phyloP scores from a whole-genome alignment of 2,113 vertebrate genomes.

The Sciurus niger region DNA sequence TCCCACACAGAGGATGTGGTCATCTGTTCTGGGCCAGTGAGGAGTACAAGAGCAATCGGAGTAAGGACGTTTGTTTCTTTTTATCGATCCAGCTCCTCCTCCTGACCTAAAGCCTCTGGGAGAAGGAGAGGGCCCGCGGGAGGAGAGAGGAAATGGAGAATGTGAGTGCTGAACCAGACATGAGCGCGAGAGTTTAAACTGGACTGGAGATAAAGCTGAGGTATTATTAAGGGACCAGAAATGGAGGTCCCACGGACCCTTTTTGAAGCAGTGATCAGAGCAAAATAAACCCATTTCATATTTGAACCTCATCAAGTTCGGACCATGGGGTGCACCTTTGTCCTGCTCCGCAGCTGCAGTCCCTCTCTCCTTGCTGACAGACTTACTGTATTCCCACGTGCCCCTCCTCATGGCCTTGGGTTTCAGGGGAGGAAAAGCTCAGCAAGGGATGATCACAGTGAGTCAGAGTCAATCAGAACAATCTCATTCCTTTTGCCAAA shows the following conservation, averaged over 20 bases:
- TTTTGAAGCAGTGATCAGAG: background rate
- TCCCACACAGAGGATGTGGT: background rate
- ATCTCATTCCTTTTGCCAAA: background rate
- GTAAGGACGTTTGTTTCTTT: background rate
- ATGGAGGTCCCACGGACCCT: background rate
- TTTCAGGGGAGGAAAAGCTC: background rate
- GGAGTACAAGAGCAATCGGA: background rate
- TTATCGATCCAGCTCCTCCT: background rate
- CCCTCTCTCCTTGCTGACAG: background rate
- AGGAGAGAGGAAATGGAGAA: background rate
- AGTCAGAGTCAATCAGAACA: background rate
- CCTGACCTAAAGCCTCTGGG: background rate
- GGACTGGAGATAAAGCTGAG: background rate
- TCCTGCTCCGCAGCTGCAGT: background rate
- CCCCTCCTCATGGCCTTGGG: background rate
- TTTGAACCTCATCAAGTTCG: background rate
- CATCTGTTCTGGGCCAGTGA: background rate
- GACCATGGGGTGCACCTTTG: background rate
- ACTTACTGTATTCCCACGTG: background rate
- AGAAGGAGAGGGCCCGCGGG: background rate
- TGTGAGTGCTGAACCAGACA: background rate
- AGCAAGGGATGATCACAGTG: background rate
- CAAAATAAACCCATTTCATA: background rate
- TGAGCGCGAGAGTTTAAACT: background rate
- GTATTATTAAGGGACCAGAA: background rate